These are phyloP conservation scores for Passer montanus DNA, from an alignment of 2,113 vertebrate genomes.

Conservation along the genomic window DNA sequence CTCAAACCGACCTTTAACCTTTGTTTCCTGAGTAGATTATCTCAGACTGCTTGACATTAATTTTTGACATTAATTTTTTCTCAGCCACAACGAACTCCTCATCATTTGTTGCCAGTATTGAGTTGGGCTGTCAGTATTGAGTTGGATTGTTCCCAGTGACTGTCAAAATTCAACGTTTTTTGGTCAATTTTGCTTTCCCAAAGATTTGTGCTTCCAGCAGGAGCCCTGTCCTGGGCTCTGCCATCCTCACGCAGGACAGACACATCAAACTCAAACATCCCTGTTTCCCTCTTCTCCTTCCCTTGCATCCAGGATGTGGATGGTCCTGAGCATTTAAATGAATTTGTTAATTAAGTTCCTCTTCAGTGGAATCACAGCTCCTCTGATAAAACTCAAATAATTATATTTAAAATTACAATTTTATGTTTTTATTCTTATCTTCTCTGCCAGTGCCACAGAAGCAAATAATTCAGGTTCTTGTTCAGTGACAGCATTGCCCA, in stretches of 20 bases:
- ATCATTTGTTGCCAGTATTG: fast-evolving
- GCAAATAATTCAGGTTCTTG: not conserved
- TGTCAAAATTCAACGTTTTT: not conserved
- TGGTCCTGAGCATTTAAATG: not conserved
- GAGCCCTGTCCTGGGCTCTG: not conserved
- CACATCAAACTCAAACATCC: not conserved
- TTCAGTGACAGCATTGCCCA: not conserved
- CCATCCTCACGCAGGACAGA: fast-evolving
- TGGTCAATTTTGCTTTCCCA: not conserved
- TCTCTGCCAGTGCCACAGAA: not conserved
- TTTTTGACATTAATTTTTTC: not conserved
- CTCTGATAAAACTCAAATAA: not conserved
- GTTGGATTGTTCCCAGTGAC: fast-evolving
- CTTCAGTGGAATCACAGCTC: not conserved
- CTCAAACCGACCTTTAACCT: not conserved
- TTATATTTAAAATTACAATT: not conserved
- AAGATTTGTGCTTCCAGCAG: not conserved
- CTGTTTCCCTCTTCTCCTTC: not conserved
- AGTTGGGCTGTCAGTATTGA: fast-evolving
- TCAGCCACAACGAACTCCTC: not conserved
- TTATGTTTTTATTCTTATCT: not conserved
- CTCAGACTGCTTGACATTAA: not conserved
- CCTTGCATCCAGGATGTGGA: not conserved
- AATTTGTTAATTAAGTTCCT: not conserved
- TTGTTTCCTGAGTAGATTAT: not conserved